These are phyloP conservation scores for Erannis defoliaria DNA, from an alignment of 2,888 invertebrate genomes.

Conservation along the genomic window DNA sequence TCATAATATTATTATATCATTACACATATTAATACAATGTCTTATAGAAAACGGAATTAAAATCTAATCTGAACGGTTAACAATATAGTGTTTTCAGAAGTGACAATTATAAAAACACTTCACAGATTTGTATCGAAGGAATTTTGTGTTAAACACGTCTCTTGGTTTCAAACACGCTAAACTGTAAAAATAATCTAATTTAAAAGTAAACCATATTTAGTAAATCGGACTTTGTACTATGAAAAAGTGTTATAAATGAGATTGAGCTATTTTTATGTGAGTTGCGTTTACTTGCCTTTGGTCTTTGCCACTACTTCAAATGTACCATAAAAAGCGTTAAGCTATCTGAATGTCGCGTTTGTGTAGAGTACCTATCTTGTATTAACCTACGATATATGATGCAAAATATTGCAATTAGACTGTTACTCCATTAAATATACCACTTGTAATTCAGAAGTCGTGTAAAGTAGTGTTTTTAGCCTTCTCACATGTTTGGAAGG, in stretches of 20 bases:
- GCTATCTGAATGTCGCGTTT: slow-evolving; percentile 15
- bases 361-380: slow-evolving; percentile 15
- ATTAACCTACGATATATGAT: slow-evolving; percentile 8
- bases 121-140: neutral
- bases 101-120: neutral
- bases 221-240: slow-evolving; percentile 2
- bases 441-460: slow-evolving; percentile 22
- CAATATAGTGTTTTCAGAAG: neutral
- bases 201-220: neutral
- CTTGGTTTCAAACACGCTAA: neutral
- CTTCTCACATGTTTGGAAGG: slow-evolving; percentile 60
- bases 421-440: slow-evolving; percentile 2
- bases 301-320: slow-evolving; percentile 5
- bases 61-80: neutral
- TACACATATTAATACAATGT: neutral
- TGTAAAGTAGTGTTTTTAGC: slow-evolving; percentile 39
- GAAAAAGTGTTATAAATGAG: slow-evolving; percentile 5
- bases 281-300: neutral
- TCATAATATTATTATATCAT: neutral
- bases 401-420: slow-evolving; percentile 6
- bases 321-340: slow-evolving; percentile 15
- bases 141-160: neutral
- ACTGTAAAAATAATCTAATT: slow-evolving; percentile 10
- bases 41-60: slow-evolving; percentile 1
- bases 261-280: slow-evolving; percentile 13